Conservation (phyloP, 2,797 vertebrate genomes). For the Paguma larvata region DNA sequence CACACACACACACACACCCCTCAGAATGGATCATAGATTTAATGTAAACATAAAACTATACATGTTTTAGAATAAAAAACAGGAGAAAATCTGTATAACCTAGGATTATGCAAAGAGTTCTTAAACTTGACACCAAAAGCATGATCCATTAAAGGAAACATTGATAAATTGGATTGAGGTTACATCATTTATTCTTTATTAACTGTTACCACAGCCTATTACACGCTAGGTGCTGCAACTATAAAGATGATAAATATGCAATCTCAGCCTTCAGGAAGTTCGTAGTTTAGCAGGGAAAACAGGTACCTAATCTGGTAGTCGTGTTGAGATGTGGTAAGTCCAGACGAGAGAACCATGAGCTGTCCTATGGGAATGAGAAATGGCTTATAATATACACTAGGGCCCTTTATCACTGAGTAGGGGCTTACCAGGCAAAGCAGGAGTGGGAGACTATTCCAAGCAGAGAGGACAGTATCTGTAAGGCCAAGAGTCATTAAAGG, state of each 20-base stretch:
- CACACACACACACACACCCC: not conserved
- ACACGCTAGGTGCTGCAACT: not conserved
- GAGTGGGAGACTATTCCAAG: not conserved
- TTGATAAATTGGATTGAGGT: not conserved
- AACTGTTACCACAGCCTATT: constrained; percentile 19
- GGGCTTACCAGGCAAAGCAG: not conserved
- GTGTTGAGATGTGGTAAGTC: constrained; percentile 2
- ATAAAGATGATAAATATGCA: constrained; percentile 3
- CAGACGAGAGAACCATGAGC: constrained; percentile 2
- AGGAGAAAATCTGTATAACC: constrained; percentile 6
- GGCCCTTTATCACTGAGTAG: constrained; percentile 39
- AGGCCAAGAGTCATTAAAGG: constrained; percentile 13
- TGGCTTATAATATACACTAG: not conserved
- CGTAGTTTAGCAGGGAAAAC: constrained; percentile 23
- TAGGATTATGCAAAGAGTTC: not conserved
- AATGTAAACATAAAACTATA: constrained; percentile 15
- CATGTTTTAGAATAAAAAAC: not conserved
- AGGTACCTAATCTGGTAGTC: not conserved
- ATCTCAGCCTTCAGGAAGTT: not conserved
- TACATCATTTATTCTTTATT: constrained; percentile 38
- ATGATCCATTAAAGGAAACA: constrained; percentile 36
- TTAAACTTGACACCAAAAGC: constrained; percentile 37
- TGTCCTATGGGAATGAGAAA: constrained; percentile 7
- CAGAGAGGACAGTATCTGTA: constrained; percentile 5
- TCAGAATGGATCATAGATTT: constrained; percentile 33